Evolutionary conservation across 2,113 vertebrate species (phyloP).

Genomic region (Anoplopoma fimbria): DNA sequence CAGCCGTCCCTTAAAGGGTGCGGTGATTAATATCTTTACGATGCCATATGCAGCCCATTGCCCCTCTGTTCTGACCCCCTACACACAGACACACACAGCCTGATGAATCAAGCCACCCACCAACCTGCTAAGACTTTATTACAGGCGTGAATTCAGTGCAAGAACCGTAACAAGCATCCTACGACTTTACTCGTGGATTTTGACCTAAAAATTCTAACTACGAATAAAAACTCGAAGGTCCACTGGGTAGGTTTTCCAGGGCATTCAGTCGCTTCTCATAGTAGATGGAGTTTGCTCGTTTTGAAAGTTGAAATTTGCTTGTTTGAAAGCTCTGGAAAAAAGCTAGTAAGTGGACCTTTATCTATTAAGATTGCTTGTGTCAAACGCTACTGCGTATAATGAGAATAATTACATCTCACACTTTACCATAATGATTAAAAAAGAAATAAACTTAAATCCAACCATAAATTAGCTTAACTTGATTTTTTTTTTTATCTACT

Average conservation of each 20-base stretch:
- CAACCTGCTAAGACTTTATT: conserved; percentile 63
- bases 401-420: background rate
- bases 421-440: background rate
- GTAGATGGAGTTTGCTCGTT: background rate
- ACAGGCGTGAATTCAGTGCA: conserved; percentile 31
- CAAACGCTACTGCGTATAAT: background rate
- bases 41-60: conserved; percentile 91
- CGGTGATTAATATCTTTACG: conserved; percentile 99
- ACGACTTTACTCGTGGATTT: background rate
- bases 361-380: background rate
- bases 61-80: conserved; percentile 83
- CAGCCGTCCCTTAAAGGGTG: conserved; percentile 89
- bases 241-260: background rate
- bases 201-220: background rate
- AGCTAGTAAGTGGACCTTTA: too few relatives aligned
- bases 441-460: background rate
- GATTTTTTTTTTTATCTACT: background rate
- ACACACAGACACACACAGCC: conserved; percentile 49
- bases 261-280: background rate
- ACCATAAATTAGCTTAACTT: background rate
- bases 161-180: conserved; percentile 5
- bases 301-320: background rate
- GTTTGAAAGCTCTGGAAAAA: background rate
- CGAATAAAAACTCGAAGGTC: conserved; percentile 17
- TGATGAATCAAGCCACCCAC: conserved; percentile 79